phyloP scores from a whole-genome alignment of 2,113 vertebrate species.

The Peromyscus polionotus region DNA sequence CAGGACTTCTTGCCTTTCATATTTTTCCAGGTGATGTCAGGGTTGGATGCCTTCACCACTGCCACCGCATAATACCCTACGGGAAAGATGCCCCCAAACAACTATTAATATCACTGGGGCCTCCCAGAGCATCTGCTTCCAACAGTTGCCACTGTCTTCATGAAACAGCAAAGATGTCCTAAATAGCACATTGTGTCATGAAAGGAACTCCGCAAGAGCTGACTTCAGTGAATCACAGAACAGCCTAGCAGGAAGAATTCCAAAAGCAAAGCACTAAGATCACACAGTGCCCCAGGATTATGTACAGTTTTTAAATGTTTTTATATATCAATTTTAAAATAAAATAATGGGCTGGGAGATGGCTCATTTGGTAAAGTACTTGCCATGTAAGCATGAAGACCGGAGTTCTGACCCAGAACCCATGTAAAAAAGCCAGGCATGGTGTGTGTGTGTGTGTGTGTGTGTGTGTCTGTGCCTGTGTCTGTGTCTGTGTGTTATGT shows the following conservation, averaged over 20 bases:
- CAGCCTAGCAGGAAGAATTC: slow-evolving; percentile 4
- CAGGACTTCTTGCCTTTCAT: slow-evolving; percentile 92
- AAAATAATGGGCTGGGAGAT: neutral
- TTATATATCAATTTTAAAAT: neutral
- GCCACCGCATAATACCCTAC: slow-evolving; percentile 91
- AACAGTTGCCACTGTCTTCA: neutral
- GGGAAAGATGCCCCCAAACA: slow-evolving; percentile 46
- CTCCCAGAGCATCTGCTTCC: neutral
- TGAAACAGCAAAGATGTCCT: slow-evolving; percentile 2
- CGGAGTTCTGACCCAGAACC: neutral
- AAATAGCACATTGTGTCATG: neutral
- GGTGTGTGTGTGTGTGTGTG: neutral
- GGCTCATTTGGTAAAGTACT: neutral
- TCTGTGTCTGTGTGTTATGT: neutral
- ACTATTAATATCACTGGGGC: neutral
- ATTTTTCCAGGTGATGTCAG: slow-evolving; percentile 86
- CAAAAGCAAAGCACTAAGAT: slow-evolving; percentile 26
- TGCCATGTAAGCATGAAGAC: neutral
- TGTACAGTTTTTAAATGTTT: neutral
- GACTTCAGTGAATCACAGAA: neutral
- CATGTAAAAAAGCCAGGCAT: neutral
- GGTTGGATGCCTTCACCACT: slow-evolving; percentile 87
- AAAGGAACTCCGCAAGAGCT: neutral
- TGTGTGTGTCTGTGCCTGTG: neutral
- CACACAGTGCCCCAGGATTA: neutral